Conservation (phyloP, 1,140 invertebrate genomes). For the Pseudoatta argentina region DNA sequence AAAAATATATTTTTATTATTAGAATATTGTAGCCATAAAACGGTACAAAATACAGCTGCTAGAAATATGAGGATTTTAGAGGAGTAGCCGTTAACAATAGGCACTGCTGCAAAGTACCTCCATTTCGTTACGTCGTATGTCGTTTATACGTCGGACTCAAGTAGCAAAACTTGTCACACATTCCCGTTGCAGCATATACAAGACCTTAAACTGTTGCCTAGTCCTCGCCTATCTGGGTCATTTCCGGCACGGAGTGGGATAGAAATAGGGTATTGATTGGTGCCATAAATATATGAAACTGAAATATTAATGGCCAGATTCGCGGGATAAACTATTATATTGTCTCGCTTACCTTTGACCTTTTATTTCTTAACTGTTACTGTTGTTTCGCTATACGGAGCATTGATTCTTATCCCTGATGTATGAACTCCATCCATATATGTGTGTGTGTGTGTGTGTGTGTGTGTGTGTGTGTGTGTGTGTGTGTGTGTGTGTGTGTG, state of each 20-base stretch:
- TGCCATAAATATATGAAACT: slow-evolving; percentile 53
- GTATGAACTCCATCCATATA: slow-evolving; percentile 25
- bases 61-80: not conserved
- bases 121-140: slow-evolving; percentile 20
- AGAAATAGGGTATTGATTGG: slow-evolving; percentile 58
- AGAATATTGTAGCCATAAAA: not conserved
- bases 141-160: slow-evolving; percentile 18
- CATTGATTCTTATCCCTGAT: slow-evolving; percentile 24
- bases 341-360: slow-evolving; percentile 36
- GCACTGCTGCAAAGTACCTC: not conserved
- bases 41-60: not conserved
- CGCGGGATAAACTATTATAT: slow-evolving; percentile 38
- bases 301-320: slow-evolving; percentile 52
- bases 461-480: not conserved
- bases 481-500: not conserved
- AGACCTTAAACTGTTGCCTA: slow-evolving; percentile 50
- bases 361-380: slow-evolving; percentile 3
- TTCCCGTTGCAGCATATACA: slow-evolving; percentile 32
- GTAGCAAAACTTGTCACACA: slow-evolving; percentile 45
- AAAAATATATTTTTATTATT: not conserved
- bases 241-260: slow-evolving; percentile 42
- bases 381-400: too few species aligned
- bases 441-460: not conserved
- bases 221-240: slow-evolving; percentile 51
- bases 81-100: not conserved